A percentile compares a stretch with the other conserved stretches of the same genome.
These are phyloP conservation scores for Gobius niger DNA, from an alignment of 2,113 vertebrate species.

Conservation along the genomic window DNA sequence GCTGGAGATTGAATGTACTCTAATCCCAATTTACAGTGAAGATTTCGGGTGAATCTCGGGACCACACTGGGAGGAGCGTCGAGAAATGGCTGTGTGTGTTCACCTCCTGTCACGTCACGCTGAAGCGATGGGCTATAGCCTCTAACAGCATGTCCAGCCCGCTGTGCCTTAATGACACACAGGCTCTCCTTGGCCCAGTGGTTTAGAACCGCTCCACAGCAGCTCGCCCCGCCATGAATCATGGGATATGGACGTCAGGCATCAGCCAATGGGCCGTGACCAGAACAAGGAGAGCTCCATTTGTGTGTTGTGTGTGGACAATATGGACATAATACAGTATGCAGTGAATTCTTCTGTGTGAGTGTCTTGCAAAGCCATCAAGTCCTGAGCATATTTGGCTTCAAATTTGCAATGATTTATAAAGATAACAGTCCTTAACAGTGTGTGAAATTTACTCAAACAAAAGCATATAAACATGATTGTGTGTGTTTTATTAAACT, in stretches of 20 bases:
- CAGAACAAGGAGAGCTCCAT: slow-evolving; percentile 48
- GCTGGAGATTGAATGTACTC: background rate
- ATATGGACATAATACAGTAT: slow-evolving; percentile 23
- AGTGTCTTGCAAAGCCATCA: slow-evolving; percentile 31
- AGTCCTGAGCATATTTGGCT: slow-evolving; percentile 18
- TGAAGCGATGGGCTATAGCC: slow-evolving; percentile 35
- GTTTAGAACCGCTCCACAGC: slow-evolving; percentile 69
- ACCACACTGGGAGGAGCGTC: slow-evolving; percentile 15
- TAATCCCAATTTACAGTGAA: slow-evolving; percentile 6
- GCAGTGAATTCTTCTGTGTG: slow-evolving; percentile 37
- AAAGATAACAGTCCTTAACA: no score
- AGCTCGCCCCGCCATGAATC: slow-evolving; percentile 65
- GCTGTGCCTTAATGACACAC: slow-evolving; percentile 69
- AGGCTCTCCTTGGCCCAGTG: slow-evolving; percentile 60
- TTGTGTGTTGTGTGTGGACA: slow-evolving; percentile 38
- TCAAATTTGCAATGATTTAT: background rate
- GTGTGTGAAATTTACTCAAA: no score
- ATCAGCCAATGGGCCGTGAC: slow-evolving; percentile 69
- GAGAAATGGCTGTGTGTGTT: slow-evolving; percentile 32
- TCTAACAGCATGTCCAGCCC: slow-evolving; percentile 47
- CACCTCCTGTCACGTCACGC: slow-evolving; percentile 22
- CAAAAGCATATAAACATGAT: no score
- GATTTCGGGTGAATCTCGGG: background rate
- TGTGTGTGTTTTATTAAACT: no score
- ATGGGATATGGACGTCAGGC: slow-evolving; percentile 64